phyloP scores from a whole-genome alignment of 1,140 invertebrate species.

The Macrosteles quadrilineatus region DNA sequence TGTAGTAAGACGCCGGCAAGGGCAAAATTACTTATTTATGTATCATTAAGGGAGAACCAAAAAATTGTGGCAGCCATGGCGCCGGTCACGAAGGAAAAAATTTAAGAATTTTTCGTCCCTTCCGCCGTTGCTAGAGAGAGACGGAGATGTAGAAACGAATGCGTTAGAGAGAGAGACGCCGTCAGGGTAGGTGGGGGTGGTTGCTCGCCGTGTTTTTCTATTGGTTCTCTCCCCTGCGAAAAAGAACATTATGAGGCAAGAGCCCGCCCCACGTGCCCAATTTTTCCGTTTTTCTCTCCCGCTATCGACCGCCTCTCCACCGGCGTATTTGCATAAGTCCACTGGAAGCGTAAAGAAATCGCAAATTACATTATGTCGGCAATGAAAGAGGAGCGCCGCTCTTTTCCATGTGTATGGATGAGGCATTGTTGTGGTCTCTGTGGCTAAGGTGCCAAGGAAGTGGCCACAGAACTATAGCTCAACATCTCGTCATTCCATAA shows the following conservation, averaged over 20 bases:
- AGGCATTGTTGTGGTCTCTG: constrained; percentile 2
- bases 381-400: constrained; percentile 20
- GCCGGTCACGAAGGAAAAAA: constrained; percentile 1
- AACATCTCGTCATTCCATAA: too few species aligned
- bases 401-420: constrained; percentile 4
- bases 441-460: too few species aligned
- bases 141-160: too few species aligned
- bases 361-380: constrained; percentile 26
- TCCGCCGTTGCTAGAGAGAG: too few species aligned
- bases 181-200: too few species aligned
- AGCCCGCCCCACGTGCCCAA: constrained; percentile 1
- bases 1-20: background rate
- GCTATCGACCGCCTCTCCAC: constrained; percentile 9
- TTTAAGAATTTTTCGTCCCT: constrained; percentile 18
- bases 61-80: constrained; percentile 25
- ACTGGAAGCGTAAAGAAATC: constrained; percentile 15
- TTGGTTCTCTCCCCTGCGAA: constrained; percentile 10
- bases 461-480: too few species aligned
- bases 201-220: constrained; percentile 18
- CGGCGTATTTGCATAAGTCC: constrained; percentile 20
- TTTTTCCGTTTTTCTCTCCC: constrained; percentile 13
- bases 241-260: constrained; percentile 16
- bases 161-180: background rate
- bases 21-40: constrained; percentile 27
- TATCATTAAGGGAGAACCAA: constrained; percentile 20